A percentile compares a stretch with the other conserved stretches of the same genome.
These are phyloP conservation scores for Drosophila subobscura DNA, from an alignment of 1,140 invertebrate genomes.

Conservation along the genomic window DNA sequence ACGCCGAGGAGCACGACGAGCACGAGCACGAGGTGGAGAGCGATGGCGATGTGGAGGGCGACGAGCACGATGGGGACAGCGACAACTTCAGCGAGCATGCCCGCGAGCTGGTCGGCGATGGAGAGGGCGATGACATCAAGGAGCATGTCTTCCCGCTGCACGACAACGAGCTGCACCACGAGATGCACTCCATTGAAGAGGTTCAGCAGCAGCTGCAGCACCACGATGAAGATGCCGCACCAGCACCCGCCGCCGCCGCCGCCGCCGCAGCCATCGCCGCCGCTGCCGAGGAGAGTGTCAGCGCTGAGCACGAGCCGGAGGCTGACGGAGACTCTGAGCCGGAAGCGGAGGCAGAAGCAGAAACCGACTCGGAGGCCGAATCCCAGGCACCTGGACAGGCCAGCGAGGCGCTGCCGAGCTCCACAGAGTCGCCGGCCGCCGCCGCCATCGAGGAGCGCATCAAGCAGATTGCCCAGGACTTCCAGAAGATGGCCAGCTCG, in stretches of 20 bases:
- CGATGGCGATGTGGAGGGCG: conserved; percentile 41
- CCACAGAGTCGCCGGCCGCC: conserved; percentile 67
- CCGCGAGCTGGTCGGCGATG: conserved; percentile 35
- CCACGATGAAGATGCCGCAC: conserved; percentile 43
- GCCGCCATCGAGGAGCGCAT: conserved; percentile 77
- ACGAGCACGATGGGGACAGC: conserved; percentile 35
- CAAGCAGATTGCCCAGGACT: conserved; percentile 81
- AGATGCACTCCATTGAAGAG: conserved; percentile 74
- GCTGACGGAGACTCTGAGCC: conserved; percentile 40
- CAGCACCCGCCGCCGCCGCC: not conserved
- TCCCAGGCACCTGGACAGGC: conserved; percentile 25
- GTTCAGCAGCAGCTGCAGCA: conserved; percentile 67
- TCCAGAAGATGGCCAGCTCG: conserved; percentile 77
- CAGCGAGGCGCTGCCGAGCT: conserved; percentile 55
- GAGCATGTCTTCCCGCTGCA: conserved; percentile 72
- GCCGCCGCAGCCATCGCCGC: conserved; percentile 20
- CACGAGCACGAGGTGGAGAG: conserved; percentile 50
- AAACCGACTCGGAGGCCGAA: conserved; percentile 44
- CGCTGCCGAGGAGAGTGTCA: conserved; percentile 43
- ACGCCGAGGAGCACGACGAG: conserved; percentile 56
- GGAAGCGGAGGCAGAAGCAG: conserved; percentile 36
- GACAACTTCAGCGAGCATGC: conserved; percentile 35
- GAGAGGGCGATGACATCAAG: conserved; percentile 47
- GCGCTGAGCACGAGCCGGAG: conserved; percentile 49
- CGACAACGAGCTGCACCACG: conserved; percentile 72